A percentile compares a stretch with the other conserved stretches of the same genome.
Evolutionary conservation across 2,797 vertebrate species (phyloP).

Genomic region (Paedocypris micromegethes): DNA sequence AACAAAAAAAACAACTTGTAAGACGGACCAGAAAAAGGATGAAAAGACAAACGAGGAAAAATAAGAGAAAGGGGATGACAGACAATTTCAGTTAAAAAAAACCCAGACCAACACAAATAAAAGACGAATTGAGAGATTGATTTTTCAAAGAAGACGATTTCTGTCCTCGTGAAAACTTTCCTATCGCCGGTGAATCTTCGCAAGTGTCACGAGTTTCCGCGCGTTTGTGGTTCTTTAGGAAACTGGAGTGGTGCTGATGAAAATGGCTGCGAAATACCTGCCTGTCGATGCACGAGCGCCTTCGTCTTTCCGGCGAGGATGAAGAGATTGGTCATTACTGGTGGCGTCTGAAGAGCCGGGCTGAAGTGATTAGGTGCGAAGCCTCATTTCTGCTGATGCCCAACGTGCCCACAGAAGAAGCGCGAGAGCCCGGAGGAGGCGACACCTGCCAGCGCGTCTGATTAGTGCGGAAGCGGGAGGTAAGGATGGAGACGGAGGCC

Average conservation of each 20-base stretch:
- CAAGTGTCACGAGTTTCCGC: neutral
- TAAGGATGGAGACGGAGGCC: slow-evolving; percentile 57
- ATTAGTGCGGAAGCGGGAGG: slow-evolving; percentile 58
- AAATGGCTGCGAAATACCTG: slow-evolving; percentile 21
- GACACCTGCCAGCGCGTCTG: slow-evolving; percentile 63
- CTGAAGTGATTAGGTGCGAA: slow-evolving; percentile 74
- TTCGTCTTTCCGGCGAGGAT: neutral
- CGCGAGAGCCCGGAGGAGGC: slow-evolving; percentile 55
- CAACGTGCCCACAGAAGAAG: slow-evolving; percentile 22
- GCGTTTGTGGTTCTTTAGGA: neutral
- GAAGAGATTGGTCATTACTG: slow-evolving; percentile 61
- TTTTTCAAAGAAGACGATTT: too few relatives aligned
- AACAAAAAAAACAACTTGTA: too few relatives aligned
- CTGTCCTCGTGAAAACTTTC: too few relatives aligned
- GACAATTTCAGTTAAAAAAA: too few relatives aligned
- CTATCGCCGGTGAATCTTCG: too few relatives aligned
- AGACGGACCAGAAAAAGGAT: too few relatives aligned
- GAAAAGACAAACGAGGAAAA: too few relatives aligned
- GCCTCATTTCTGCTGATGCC: slow-evolving; percentile 57
- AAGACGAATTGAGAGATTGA: too few relatives aligned
- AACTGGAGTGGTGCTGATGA: slow-evolving; percentile 13
- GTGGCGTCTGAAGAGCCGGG: slow-evolving; percentile 60
- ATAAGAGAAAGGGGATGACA: too few relatives aligned
- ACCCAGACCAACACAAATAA: too few relatives aligned
- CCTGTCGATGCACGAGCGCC: too few relatives aligned